Evolutionary conservation across 2,888 invertebrate species (phyloP), one percentile per base, ranked within the genome.

Genomic region (Uropetala carovei): DNA sequence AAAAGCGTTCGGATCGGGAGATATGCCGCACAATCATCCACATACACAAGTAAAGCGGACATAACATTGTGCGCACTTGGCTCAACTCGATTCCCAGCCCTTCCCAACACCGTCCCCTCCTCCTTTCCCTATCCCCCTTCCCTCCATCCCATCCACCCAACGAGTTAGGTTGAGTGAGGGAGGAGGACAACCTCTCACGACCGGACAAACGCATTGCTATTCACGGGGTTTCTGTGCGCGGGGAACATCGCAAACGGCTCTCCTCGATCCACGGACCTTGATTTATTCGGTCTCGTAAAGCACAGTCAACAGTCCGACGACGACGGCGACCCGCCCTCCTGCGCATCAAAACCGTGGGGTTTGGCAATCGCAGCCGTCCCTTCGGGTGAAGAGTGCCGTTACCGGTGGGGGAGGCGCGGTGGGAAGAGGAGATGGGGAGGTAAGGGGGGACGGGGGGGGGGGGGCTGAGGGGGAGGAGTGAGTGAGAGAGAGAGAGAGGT

Each of bases 201-300:
- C 83, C 56, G 83, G 30, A 83, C 60, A 8, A 58, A 89, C 89
- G 89, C 89, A 68, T 68, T 68, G 89, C 64, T 89, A 89, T 89
- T 89, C 89, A 64, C 89, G n/a, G n/a, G 27, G 75, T 75, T 75
- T 75, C 75, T 30, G 60, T 14, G 27, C 85, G 14, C 60, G 64
- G 30, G 43, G 60, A n/a, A 89, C 89, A 89, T 89, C 64, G 64
- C 89, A 68, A 89, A 89, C 89, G 68, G 89, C 89, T 75, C 75
- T 75, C 22, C 75, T 75, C 75, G 11, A 27, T 89, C 60, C 89
- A 43, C 64, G 89, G 43, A 60, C 30, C 89, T 60, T 89, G 89
- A 89, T 89, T 89, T 89, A 89, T 89, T 89, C 89, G 64, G 89
- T 64, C 89, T 89, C 89, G 89, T 89, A 89, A 89, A 89, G 83